Evolutionary conservation across 1,140 invertebrate genomes (phyloP).

Genomic region (Amyelois transitella): DNA sequence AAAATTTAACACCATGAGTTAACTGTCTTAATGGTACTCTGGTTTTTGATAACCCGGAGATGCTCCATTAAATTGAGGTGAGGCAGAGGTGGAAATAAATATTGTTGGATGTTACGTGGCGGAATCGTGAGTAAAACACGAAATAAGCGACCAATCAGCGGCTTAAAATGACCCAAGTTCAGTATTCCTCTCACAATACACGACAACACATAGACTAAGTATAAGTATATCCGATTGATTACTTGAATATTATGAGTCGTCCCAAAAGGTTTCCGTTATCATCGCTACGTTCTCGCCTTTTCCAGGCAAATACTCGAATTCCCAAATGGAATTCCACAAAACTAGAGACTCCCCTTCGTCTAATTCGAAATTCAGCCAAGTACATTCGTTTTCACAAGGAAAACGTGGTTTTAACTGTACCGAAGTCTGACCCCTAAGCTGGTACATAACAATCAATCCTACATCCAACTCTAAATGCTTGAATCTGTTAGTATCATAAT

Average conservation of each 20-base stretch:
- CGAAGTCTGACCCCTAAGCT: constrained; percentile 80
- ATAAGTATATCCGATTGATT: not conserved
- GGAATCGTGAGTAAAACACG: not conserved
- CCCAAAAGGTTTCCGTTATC: constrained; percentile 84
- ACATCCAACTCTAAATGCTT: constrained; percentile 83
- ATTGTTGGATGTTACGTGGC: too few relatives aligned
- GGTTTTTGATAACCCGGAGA: too few relatives aligned
- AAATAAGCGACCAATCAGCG: not conserved
- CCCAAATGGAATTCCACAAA: constrained; percentile 83
- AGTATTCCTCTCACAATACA: constrained; percentile 8
- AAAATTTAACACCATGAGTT: too few relatives aligned
- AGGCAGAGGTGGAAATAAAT: too few relatives aligned
- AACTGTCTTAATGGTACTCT: too few relatives aligned
- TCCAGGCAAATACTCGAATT: constrained; percentile 83
- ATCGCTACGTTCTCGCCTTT: constrained; percentile 83
- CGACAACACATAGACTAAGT: constrained; percentile 5
- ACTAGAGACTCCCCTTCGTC: constrained; percentile 83
- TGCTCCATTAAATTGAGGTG: too few relatives aligned
- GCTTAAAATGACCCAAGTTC: constrained; percentile 6
- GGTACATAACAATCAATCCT: constrained; percentile 82
- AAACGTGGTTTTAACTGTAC: constrained; percentile 80
- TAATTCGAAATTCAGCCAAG: constrained; percentile 78
- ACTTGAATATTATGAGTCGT: constrained; percentile 59
- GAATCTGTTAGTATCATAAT: constrained; percentile 82
- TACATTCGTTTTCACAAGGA: constrained; percentile 82